Evolutionary conservation across 2,113 vertebrate species (phyloP).

Genomic region (Australoheros scitulus): DNA sequence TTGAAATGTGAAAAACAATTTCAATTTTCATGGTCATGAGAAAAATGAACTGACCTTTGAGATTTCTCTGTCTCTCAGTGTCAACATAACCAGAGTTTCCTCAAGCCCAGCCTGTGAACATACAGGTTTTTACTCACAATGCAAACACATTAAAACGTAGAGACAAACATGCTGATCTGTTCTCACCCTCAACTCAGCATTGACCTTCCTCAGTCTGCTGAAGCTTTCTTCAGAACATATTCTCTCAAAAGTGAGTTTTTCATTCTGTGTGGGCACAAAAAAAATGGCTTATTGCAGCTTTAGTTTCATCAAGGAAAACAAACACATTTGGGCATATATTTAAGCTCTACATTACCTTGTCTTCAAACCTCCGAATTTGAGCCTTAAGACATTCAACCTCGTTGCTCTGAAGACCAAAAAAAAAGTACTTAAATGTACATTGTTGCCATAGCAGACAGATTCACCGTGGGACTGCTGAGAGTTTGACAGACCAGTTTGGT

Average conservation of each 20-base stretch:
- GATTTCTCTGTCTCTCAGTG: constrained; percentile 74
- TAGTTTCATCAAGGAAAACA: not conserved
- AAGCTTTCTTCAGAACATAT: constrained; percentile 68
- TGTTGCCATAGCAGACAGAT: not conserved
- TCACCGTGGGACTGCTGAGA: not conserved
- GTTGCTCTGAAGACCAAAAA: constrained; percentile 63
- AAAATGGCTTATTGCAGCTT: not conserved
- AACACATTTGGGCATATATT: not conserved
- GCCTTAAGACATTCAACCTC: constrained; percentile 74
- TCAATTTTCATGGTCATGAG: not conserved
- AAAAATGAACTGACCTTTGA: constrained; percentile 64
- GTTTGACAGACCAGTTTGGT: constrained; percentile 69
- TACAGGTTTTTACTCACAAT: not conserved
- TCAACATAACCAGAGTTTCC: constrained; percentile 66
- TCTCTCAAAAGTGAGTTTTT: constrained; percentile 74
- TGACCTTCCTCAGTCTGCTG: constrained; percentile 72
- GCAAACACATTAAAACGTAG: not conserved
- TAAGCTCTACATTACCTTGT: constrained; percentile 65
- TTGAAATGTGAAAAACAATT: not conserved
- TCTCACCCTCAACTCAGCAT: constrained; percentile 73
- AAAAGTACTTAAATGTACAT: not conserved
- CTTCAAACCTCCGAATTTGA: constrained; percentile 73
- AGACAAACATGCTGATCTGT: not conserved
- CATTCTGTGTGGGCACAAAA: constrained; percentile 68
- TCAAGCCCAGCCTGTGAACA: constrained; percentile 75